Evolutionary conservation across 2,888 invertebrate species (phyloP).

Genomic region (Athrips mouffetella): DNA sequence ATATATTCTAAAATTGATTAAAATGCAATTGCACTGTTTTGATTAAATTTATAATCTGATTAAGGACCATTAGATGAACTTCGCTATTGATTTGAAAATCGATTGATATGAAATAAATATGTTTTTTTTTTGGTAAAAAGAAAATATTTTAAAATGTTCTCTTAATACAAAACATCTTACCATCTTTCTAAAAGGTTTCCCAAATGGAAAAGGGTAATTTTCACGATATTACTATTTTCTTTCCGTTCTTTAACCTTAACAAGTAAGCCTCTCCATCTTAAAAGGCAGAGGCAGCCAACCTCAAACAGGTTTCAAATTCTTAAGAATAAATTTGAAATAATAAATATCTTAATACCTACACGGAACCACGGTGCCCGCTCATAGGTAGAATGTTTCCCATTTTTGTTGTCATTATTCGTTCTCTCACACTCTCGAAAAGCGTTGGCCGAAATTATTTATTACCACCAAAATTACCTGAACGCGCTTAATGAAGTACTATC

Average conservation of each 20-base stretch:
- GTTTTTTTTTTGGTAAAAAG: neutral
- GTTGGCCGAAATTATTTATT: constrained; percentile 53
- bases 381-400: constrained; percentile 10
- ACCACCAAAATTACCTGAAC: constrained; percentile 43
- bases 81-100: too few relatives aligned
- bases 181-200: neutral
- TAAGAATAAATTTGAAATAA: neutral
- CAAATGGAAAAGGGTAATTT: neutral
- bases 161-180: neutral
- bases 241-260: too few relatives aligned
- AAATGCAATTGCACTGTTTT: too few relatives aligned
- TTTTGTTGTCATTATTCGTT: constrained; percentile 38
- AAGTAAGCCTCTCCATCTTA: too few relatives aligned
- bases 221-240: too few relatives aligned
- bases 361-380: neutral
- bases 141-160: neutral
- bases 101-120: too few relatives aligned
- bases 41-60: too few relatives aligned
- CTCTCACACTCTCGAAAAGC: constrained; percentile 40
- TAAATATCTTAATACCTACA: neutral
- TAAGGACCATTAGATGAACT: neutral
- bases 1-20: too few relatives aligned
- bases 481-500: constrained; percentile 64
- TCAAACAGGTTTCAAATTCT: neutral
- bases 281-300: too few relatives aligned